A percentile compares a stretch with the other conserved stretches of the same genome.
Conservation (phyloP, 2,797 vertebrate genomes). For the Rhodeus uyekii region DNA sequence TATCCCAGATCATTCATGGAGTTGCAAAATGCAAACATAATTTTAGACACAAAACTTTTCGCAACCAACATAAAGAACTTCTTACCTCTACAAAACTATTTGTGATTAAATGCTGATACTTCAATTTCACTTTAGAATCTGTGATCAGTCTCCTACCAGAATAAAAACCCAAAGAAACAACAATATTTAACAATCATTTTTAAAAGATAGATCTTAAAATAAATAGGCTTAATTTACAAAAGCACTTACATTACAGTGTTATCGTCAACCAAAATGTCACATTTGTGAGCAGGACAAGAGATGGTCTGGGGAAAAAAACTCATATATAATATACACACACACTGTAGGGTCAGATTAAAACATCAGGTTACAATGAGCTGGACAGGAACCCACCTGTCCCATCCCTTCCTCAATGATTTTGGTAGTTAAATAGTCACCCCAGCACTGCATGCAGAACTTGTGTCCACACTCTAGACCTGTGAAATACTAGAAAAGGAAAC, state of each 20-base stretch:
- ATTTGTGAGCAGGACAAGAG: slow-evolving; percentile 99
- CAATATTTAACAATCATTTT: not conserved
- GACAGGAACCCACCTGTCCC: slow-evolving; percentile 89
- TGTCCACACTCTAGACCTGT: slow-evolving; percentile 99
- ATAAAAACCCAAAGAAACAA: slow-evolving; percentile 46
- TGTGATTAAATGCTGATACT: slow-evolving; percentile 99
- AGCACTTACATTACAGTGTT: slow-evolving; percentile 99
- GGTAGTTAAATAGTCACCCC: slow-evolving; percentile 99
- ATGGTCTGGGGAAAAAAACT: slow-evolving; percentile 82
- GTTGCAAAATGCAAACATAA: not conserved
- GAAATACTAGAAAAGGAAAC: slow-evolving; percentile 83
- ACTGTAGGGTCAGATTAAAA: not conserved
- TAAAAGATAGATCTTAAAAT: not conserved
- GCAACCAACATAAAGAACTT: slow-evolving; percentile 20
- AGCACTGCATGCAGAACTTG: slow-evolving; percentile 99
- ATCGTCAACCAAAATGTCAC: slow-evolving; percentile 99
- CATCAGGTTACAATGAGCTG: not conserved
- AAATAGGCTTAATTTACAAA: not conserved
- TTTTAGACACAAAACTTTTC: not conserved
- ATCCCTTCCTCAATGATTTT: slow-evolving; percentile 99
- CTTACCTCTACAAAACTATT: slow-evolving; percentile 99
- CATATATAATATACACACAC: too few relatives aligned
- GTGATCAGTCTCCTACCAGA: slow-evolving; percentile 93
- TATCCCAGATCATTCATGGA: not conserved
- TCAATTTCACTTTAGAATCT: slow-evolving; percentile 99